Percentiles rank a stretch among this genome's conserved stretches.
Evolutionary conservation across 2,797 vertebrate genomes (phyloP).

Genomic region (Erpetoichthys calabaricus): DNA sequence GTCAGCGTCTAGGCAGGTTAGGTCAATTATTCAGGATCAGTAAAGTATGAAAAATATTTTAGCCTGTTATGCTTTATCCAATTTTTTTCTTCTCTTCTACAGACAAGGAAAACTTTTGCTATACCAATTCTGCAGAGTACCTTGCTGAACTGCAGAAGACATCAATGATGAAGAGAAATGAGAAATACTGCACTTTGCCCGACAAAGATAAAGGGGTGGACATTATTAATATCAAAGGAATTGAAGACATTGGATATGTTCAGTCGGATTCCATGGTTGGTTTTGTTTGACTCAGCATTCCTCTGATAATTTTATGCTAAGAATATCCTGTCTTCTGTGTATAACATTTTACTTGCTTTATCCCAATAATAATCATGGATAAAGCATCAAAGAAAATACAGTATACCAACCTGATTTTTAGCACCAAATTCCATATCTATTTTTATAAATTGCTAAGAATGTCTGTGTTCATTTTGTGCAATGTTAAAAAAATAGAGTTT

Average conservation of each 20-base stretch:
- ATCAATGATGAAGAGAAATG: conserved; percentile 56
- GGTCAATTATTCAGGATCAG: too few species aligned
- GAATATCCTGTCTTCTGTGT: not conserved
- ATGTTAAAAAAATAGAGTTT: too few species aligned
- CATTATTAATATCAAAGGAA: conserved; percentile 52
- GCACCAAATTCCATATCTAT: too few species aligned
- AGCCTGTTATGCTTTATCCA: not conserved
- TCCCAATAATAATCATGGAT: not conserved
- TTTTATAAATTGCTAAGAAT: too few species aligned
- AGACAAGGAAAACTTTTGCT: conserved; percentile 20
- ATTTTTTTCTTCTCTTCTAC: not conserved
- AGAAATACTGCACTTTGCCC: conserved; percentile 60
- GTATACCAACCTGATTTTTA: too few species aligned
- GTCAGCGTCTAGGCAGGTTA: too few species aligned
- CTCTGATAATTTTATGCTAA: not conserved
- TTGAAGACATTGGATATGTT: conserved; percentile 53
- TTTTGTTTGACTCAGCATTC: conserved; percentile 1
- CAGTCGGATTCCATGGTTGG: conserved; percentile 66
- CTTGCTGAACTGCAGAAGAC: conserved; percentile 22
- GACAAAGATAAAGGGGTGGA: conserved; percentile 59
- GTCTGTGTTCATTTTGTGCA: too few species aligned
- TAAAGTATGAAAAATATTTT: too few species aligned
- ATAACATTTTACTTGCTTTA: not conserved
- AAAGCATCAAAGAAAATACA: too few species aligned
- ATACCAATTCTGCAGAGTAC: conserved; percentile 20